Evolutionary conservation across 1,140 invertebrate species (phyloP), one percentile per base, ranked within the genome.

Genomic region (Achroia grisella): DNA sequence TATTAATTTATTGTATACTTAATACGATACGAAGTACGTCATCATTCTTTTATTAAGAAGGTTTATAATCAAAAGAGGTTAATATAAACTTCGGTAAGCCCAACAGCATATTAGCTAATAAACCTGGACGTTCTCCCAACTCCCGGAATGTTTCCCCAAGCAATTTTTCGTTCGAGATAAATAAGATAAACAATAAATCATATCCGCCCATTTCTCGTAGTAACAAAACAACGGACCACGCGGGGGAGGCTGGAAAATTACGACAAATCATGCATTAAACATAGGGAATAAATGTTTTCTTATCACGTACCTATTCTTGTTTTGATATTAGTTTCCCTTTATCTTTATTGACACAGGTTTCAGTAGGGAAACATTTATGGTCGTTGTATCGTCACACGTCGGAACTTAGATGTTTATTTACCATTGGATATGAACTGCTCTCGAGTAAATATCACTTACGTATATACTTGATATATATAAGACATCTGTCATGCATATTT

Each of bases 181-280:
- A 82, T 81, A 82, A 78, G 78, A 84, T 68, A 69, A 62, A 57
- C 58, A 44, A 76, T 85, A 82, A 79, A 82, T 85, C 76, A 80
- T 77, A 63, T 53, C 58, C 66, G 76, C 67, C 72, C 65, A 78
- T 84, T 77, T 76, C 71, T 62, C 58, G 36, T 23, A 58, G 70
- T 59, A 65, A 81, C 77, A 75, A 82, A 80, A 82, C 78, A 85
- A 84, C 71, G 17, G 17, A 23, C 17, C 17, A 23, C 17, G 17
- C 17, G 67, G 64, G 73, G 75, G 73, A 71, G 73, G 72, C 62
- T 62, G 73, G 72, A 60, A 73, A 84, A 85, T 82, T 85, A 82
- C 79, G 78, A 84, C 78, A 84, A 84, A 84, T 82, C 80, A 84
- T 84, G 80, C 78, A 84, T 84, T 84, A 84, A 84, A 84, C 80